Evolutionary conservation across 2,797 vertebrate species (phyloP).

Genomic region (Danio tinwini): DNA sequence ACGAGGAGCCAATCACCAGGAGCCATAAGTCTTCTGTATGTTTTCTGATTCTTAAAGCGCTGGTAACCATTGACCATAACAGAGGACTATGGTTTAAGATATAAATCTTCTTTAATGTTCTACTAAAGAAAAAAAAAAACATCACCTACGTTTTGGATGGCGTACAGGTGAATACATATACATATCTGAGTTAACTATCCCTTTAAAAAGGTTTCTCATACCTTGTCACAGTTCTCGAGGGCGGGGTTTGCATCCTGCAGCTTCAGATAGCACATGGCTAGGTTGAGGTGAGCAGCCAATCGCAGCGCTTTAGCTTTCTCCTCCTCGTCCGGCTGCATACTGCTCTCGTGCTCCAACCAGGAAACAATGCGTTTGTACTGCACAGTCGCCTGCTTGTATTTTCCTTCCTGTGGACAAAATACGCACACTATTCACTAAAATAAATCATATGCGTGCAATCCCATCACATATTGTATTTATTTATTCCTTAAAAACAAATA

Average conservation of each 20-base stretch:
- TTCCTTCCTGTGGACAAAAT: conserved; percentile 82
- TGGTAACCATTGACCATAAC: too few relatives aligned
- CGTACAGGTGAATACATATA: too few relatives aligned
- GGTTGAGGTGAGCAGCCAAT: conserved; percentile 92
- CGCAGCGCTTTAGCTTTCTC: conserved; percentile 82
- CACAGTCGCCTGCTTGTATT: conserved; percentile 89
- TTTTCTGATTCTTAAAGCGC: too few relatives aligned
- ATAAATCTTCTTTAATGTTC: too few relatives aligned
- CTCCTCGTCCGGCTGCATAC: conserved; percentile 82
- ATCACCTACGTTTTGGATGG: too few relatives aligned
- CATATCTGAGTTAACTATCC: too few relatives aligned
- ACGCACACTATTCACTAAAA: conserved; percentile 1
- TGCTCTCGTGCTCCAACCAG: conserved; percentile 91
- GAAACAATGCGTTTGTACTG: conserved; percentile 96
- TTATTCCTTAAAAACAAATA: neutral
- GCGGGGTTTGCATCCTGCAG: conserved; percentile 85
- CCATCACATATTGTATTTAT: neutral
- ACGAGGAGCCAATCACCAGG: too few relatives aligned
- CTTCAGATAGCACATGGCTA: conserved; percentile 96
- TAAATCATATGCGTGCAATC: neutral
- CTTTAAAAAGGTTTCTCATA: conserved; percentile 59
- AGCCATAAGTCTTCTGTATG: too few relatives aligned
- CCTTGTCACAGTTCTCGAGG: conserved; percentile 94
- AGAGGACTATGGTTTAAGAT: too few relatives aligned
- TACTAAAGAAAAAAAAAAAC: too few relatives aligned